Base-by-base conservation (phyloP, 2,797 vertebrate genomes). In the Typhlichthys eigenmanni region DNA sequence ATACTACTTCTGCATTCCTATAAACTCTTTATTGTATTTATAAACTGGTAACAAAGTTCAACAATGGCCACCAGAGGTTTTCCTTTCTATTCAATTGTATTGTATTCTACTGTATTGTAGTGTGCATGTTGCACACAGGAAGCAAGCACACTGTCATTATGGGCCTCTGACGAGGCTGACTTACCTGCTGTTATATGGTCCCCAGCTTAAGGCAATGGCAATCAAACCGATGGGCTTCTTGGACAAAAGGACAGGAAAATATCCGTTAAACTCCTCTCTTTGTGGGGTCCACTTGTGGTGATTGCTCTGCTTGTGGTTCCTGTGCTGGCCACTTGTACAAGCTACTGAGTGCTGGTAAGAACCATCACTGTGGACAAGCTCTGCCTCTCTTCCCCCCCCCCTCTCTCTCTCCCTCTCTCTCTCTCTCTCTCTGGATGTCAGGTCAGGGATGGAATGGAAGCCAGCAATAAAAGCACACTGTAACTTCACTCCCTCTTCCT, bases 391-490 rank as follows among this genome's bases (percentile, higher is more conserved):
- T 55, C 24, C 65, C 45, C 24, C 49, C 75, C 66, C 49, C 47
- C 78, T 73, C 47, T 14, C 14, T 56, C 34, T 16, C 54, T 5
- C 53, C 17, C 61, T 49, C 56, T 34, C 46, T 17, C 17, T 13
- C 63, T 29, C 13, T 78, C 81, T 54, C 70, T 74, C 75, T 55
- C 62, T 77, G 69, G 79, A 74, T 83, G 80, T 88, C 82, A 88
- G 91, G 82, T 83, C 87, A 84, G 65, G 84, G 88, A 92, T 87
- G 78, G 88, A 92, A 43, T 43, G 38, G 38, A 43, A 43, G 38
- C 38, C 38, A 43, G 38, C 38, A 43, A 43, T 43, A 43, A 43
- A 43, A 43, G 38, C 38, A 6, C 38, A 43, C 38, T 43, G 38
- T 38, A 70, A 50, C 64, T 64, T 63, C 66, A 66, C 64, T 74